Conservation (phyloP, 2,797 vertebrate genomes). For the Myoxocephalus aenaeus region DNA sequence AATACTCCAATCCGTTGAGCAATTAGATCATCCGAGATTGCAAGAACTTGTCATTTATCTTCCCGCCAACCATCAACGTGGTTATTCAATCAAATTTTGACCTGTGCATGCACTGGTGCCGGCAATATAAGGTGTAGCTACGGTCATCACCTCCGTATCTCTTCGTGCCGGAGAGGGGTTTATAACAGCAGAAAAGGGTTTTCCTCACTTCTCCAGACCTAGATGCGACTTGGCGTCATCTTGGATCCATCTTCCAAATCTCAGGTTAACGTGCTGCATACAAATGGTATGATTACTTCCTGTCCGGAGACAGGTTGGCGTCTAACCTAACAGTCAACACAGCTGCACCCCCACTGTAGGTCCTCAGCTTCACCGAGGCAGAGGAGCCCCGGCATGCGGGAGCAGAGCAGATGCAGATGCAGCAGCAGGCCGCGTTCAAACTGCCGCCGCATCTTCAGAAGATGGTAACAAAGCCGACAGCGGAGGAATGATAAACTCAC, state of each 20-base stretch:
- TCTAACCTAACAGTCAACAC: slow-evolving; percentile 12
- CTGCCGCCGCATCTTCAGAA: slow-evolving; percentile 31
- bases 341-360: slow-evolving; percentile 52
- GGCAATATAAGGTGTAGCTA: background rate
- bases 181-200: background rate
- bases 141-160: background rate
- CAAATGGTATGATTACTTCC: background rate
- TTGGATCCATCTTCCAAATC: background rate
- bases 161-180: background rate
- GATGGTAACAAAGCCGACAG: slow-evolving; percentile 38
- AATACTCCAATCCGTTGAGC: background rate
- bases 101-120: background rate
- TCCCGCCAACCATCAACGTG: background rate
- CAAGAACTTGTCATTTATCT: background rate
- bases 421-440: slow-evolving; percentile 23
- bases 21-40: too few species aligned
- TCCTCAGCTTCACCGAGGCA: slow-evolving; percentile 63
- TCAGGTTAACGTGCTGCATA: background rate
- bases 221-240: background rate
- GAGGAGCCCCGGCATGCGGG: background rate
- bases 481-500: slow-evolving; percentile 20
- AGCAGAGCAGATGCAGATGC: slow-evolving; percentile 27
- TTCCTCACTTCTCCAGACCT: background rate
- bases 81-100: background rate
- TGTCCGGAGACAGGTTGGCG: background rate